Percentiles rank a stretch among this genome's conserved stretches.
Evolutionary conservation across 2,797 vertebrate genomes (phyloP).

Genomic region (Telmatherina bonti): DNA sequence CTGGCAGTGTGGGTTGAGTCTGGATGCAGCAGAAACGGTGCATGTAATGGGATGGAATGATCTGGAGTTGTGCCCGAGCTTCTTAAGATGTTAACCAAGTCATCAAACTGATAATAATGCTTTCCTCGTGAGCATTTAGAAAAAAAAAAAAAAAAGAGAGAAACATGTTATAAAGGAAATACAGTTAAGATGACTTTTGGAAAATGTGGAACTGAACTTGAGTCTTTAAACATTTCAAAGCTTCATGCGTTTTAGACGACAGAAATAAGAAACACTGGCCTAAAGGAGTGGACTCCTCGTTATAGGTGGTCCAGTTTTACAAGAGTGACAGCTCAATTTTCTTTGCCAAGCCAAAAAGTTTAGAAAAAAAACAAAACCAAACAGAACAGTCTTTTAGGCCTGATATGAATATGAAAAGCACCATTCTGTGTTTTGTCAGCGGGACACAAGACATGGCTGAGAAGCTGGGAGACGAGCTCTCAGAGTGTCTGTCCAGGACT

Average conservation of each 20-base stretch:
- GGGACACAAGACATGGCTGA: slow-evolving; percentile 70
- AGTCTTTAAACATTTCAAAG: slow-evolving; percentile 22
- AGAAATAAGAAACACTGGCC: slow-evolving; percentile 1
- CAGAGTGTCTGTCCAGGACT: slow-evolving; percentile 65
- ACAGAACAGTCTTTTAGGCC: slow-evolving; percentile 39
- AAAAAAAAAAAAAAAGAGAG: slow-evolving; percentile 2
- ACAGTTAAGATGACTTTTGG: slow-evolving; percentile 16
- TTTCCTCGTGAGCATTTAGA: slow-evolving; percentile 6
- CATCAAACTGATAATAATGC: slow-evolving; percentile 30
- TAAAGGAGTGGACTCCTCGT: slow-evolving; percentile 28
- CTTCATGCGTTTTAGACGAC: slow-evolving; percentile 2
- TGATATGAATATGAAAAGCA: slow-evolving; percentile 74
- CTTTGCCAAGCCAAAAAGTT: slow-evolving; percentile 36
- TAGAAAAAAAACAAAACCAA: too few relatives aligned
- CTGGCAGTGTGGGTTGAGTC: slow-evolving; percentile 40
- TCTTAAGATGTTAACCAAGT: slow-evolving; percentile 61
- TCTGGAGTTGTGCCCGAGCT: slow-evolving; percentile 53
- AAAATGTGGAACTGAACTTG: slow-evolving; percentile 17
- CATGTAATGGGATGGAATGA: slow-evolving; percentile 58
- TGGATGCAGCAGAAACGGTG: slow-evolving; percentile 49
- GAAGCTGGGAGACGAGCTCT: slow-evolving; percentile 71
- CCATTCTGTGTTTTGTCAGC: slow-evolving; percentile 60
- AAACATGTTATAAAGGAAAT: slow-evolving; percentile 6
- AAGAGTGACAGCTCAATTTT: slow-evolving; percentile 67
- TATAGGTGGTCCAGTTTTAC: slow-evolving; percentile 63